These are phyloP conservation scores for Cremastinae sp. DNA, from an alignment of 2,888 invertebrate genomes.

Conservation along the genomic window DNA sequence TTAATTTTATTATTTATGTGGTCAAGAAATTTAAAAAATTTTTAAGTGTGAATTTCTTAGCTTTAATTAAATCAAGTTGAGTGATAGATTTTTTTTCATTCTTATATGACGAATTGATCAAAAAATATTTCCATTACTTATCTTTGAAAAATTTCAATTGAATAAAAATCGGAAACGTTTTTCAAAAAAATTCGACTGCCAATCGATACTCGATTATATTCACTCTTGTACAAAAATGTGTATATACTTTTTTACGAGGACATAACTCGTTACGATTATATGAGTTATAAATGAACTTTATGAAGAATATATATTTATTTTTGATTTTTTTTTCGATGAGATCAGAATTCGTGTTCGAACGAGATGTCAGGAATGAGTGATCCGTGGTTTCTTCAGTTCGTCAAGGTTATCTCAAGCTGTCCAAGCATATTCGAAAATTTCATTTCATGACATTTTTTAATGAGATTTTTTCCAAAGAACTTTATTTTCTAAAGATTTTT, in stretches of 20 bases:
- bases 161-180: no score
- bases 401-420: slow-evolving; percentile 49
- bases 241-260: neutral
- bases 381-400: slow-evolving; percentile 47
- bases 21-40: no score
- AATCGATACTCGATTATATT: slow-evolving; percentile 9
- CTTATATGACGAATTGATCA: slow-evolving; percentile 7
- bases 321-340: slow-evolving; percentile 14
- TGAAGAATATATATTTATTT: slow-evolving; percentile 12
- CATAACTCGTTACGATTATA: neutral
- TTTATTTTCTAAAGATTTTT: neutral
- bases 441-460: neutral
- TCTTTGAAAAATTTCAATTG: no score
- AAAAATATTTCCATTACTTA: no score
- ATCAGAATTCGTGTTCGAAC: neutral
- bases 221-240: neutral
- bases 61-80: no score
- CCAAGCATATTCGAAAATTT: slow-evolving; percentile 19
- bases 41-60: no score
- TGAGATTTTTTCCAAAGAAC: neutral
- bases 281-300: slow-evolving; percentile 28
- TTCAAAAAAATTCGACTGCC: slow-evolving; percentile 27
- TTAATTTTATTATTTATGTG: no score
- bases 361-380: slow-evolving; percentile 47
- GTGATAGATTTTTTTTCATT: no score